Base-by-base conservation (phyloP, 2,888 invertebrate species). In the Cryptosula pallasiana region DNA sequence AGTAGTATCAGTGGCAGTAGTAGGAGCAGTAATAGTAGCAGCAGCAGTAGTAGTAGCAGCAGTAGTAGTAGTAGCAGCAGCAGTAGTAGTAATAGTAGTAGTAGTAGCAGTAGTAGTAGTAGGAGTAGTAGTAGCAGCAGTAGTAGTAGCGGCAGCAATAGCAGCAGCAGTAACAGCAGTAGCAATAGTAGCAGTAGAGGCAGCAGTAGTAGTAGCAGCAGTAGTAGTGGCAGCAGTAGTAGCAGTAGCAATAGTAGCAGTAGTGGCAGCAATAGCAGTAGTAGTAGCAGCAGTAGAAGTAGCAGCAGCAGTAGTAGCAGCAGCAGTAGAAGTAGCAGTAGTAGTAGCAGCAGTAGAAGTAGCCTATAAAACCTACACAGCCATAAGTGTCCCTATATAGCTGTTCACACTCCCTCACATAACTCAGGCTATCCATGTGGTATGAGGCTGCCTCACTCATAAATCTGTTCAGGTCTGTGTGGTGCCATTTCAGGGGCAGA, bases 41-140 rank as follows among this genome's bases (percentile, higher is more conserved):
- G 45, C 20, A 72, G 27, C 73, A 75, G 16, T 55, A 13, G 54
- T 73, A 72, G 71, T 77, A 78, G 45, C 20, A 45, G 45, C 20
- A 45, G 45, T 45, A 45, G 45, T 20, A 45, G 45, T 45, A 45
- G 45, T 45, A 45, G 45, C 20, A 45, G 45, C 45, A 45, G 45
- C 20, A 45, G 45, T 45, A 45, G 45, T 45, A 45, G 45, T 20
- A 45, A 20, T 45, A 45, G 45, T 20, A 45, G 45, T 45, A 45
- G 45, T 45, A 45, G 45, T 45, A 45, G 45, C 20, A 45, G 45
- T 20, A 45, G 45, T 20, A 45, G 20, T 45, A 45, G 45, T 45
- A 45, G 45, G 9, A 45, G 45, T 45, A 45, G 45, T 45, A 45
- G 45, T 45, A 45, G 45, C 20, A 45, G 45, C 20, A 45, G 45